Conservation (phyloP, 2,797 vertebrate genomes). For the Parambassis ranga region DNA sequence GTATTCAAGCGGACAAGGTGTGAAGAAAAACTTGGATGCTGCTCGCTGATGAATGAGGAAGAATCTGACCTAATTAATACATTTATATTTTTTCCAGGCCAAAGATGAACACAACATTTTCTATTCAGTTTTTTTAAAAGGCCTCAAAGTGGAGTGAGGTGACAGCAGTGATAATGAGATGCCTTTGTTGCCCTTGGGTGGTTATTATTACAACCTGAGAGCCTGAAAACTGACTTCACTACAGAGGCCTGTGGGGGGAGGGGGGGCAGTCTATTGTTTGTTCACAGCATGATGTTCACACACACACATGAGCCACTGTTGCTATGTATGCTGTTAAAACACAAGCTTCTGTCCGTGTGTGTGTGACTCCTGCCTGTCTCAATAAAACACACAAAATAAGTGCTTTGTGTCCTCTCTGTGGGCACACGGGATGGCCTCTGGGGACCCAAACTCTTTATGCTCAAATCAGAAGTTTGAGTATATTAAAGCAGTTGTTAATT, state of each 20-base stretch:
- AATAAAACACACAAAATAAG: neutral
- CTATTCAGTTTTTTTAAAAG: neutral
- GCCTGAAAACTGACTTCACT: constrained; percentile 14
- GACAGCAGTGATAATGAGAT: neutral
- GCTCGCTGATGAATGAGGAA: neutral
- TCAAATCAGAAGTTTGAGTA: neutral
- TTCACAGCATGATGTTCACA: constrained; percentile 28
- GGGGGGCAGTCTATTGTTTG: constrained; percentile 32
- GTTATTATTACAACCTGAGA: constrained; percentile 12
- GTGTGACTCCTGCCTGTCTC: neutral
- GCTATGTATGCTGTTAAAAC: constrained; percentile 42
- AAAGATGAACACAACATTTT: neutral
- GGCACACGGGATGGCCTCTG: neutral
- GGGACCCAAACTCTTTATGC: neutral
- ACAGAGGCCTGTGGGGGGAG: neutral
- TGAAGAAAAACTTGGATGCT: too few relatives aligned
- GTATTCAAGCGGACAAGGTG: too few relatives aligned
- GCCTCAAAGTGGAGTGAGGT: neutral
- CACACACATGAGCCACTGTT: constrained; percentile 12
- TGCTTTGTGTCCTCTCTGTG: neutral
- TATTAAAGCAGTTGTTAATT: neutral
- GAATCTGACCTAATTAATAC: neutral
- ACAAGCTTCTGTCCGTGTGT: neutral
- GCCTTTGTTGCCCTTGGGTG: neutral
- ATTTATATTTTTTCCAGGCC: too few relatives aligned